A percentile compares a stretch with the other conserved stretches of the same genome.
Evolutionary conservation across 2,797 vertebrate genomes (phyloP).

Genomic region (Muraenolepis orangiensis): DNA sequence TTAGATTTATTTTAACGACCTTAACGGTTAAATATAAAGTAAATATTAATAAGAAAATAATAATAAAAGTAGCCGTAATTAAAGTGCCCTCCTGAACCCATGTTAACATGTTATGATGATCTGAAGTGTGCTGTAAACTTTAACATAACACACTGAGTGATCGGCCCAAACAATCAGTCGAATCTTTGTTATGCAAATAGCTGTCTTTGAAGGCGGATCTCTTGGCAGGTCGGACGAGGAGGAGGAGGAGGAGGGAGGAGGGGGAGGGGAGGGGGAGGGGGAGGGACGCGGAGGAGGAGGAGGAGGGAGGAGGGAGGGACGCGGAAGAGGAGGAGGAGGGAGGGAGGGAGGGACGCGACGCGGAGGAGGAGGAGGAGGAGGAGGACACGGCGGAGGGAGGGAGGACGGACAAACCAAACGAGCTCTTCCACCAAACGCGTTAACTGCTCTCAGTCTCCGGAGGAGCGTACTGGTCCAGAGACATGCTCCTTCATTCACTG

Average conservation of each 20-base stretch:
- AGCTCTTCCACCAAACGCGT: constrained; percentile 54
- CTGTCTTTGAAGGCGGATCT: constrained; percentile 89
- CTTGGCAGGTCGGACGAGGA: constrained; percentile 73
- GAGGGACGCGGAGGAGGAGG: background rate
- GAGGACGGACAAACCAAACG: constrained; percentile 66
- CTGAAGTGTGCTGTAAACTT: constrained; percentile 64
- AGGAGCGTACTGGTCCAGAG: constrained; percentile 32
- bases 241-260: too few species aligned
- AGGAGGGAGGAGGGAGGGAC: too few species aligned
- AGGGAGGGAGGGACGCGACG: too few species aligned
- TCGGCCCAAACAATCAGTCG: constrained; percentile 79
- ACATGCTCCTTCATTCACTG: background rate
- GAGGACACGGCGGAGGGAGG: too few species aligned
- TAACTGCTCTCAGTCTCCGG: constrained; percentile 26
- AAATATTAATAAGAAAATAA: background rate
- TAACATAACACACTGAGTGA: constrained; percentile 66
- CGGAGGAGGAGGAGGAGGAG: constrained; percentile 32
- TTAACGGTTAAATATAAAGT: too few species aligned
- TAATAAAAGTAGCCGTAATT: background rate
- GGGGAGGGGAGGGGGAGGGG: background rate
- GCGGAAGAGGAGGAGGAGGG: too few species aligned
- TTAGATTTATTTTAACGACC: too few species aligned
- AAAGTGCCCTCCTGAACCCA: background rate
- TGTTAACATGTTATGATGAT: background rate
- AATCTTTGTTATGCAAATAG: constrained; percentile 97